Evolutionary conservation across 1,140 invertebrate species (phyloP).

Genomic region (Drosophila lacertosa): DNA sequence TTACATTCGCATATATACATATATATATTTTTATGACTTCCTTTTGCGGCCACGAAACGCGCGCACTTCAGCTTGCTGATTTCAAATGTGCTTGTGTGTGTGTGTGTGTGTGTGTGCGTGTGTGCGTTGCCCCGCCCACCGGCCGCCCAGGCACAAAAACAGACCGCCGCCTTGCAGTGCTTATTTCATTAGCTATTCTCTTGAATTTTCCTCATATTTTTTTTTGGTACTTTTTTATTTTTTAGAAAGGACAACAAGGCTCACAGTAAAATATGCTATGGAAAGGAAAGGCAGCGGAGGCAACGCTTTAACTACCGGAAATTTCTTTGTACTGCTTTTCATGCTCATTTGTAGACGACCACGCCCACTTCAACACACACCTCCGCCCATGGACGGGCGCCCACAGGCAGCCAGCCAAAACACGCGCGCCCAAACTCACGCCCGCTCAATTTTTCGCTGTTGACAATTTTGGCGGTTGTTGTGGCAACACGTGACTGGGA

Average conservation of each 20-base stretch:
- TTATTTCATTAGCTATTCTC: constrained; percentile 81
- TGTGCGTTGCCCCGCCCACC: constrained; percentile 3
- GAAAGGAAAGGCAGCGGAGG: constrained; percentile 39
- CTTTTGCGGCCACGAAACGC: constrained; percentile 30
- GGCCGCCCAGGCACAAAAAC: constrained; percentile 11
- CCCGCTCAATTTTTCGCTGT: constrained; percentile 81
- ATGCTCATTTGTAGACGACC: constrained; percentile 66
- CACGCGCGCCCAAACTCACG: constrained; percentile 63
- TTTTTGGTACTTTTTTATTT: too few species aligned
- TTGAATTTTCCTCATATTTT: constrained; percentile 53
- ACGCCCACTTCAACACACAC: constrained; percentile 23
- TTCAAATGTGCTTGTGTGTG: constrained; percentile 1
- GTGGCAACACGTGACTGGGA: constrained; percentile 82
- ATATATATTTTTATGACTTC: constrained; percentile 67
- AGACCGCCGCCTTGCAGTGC: constrained; percentile 46
- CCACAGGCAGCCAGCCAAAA: constrained; percentile 17
- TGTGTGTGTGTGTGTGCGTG: constrained; percentile 5
- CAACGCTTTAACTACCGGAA: constrained; percentile 79
- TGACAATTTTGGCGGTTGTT: constrained; percentile 82
- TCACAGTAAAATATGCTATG: constrained; percentile 40
- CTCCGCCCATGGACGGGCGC: constrained; percentile 1
- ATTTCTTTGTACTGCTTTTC: constrained; percentile 76
- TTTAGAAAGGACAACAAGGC: constrained; percentile 36
- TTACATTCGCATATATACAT: constrained; percentile 57
- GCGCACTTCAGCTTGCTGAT: constrained; percentile 38